A percentile compares a stretch with the other conserved stretches of the same genome.
phyloP scores from a whole-genome alignment of 2,797 vertebrate species.

The Xenops minutus region DNA sequence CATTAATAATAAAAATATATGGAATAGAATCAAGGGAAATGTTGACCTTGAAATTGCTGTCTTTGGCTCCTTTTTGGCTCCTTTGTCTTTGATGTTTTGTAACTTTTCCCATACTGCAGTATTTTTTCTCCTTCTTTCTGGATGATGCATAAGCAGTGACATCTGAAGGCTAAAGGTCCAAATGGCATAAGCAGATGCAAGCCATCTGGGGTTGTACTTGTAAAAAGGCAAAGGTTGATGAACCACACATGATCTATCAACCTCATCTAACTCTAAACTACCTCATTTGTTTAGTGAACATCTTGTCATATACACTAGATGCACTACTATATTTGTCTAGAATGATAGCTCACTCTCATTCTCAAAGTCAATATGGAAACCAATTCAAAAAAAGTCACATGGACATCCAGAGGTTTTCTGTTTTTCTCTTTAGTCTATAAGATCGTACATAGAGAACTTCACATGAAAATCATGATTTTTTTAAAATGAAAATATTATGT shows the following conservation, averaged over 20 bases:
- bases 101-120: not conserved
- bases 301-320: not conserved
- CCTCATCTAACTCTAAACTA: not conserved
- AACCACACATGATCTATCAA: not conserved
- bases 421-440: not conserved
- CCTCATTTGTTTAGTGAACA: not conserved
- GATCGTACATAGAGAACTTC: not conserved
- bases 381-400: not conserved
- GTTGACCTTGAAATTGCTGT: not conserved
- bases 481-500: not conserved
- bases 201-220: not conserved
- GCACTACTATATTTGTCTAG: not conserved
- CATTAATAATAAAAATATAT: conserved; percentile 5
- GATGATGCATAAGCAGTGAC: not conserved
- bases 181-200: not conserved
- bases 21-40: not conserved
- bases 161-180: not conserved
- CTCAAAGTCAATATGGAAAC: not conserved
- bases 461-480: not conserved
- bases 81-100: not conserved
- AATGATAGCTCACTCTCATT: not conserved
- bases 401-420: not conserved
- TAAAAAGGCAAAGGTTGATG: not conserved
- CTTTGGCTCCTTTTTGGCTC: not conserved
- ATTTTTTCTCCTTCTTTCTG: not conserved